Evolutionary conservation across 2,888 invertebrate genomes (phyloP).

Genomic region (Oxystoma pomonae): DNA sequence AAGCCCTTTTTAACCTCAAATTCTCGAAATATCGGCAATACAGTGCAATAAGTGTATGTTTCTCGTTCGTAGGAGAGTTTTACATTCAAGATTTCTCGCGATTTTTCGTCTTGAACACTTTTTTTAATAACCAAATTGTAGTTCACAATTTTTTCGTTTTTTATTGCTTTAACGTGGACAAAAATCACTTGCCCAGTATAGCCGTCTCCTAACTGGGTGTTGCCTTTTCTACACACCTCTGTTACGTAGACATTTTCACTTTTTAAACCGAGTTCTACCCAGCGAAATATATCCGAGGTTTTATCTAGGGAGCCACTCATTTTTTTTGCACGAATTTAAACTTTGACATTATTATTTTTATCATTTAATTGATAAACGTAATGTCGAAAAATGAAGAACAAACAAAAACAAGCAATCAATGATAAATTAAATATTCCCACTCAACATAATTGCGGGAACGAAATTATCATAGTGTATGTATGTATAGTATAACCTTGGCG

Average conservation of each 20-base stretch:
- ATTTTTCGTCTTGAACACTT: neutral
- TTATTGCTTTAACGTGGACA: neutral
- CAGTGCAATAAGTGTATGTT: neutral
- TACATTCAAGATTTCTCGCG: neutral
- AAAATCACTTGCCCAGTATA: neutral
- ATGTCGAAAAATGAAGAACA: too few relatives aligned
- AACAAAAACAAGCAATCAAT: too few relatives aligned
- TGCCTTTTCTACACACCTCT: neutral
- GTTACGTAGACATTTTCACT: neutral
- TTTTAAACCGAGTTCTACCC: neutral
- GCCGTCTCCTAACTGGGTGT: neutral
- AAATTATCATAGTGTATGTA: too few relatives aligned
- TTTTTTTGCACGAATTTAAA: neutral
- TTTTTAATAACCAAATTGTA: neutral
- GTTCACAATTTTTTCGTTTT: neutral
- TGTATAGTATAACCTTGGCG: too few relatives aligned
- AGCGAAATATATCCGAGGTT: neutral
- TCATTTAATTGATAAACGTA: too few relatives aligned
- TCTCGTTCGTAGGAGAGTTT: neutral
- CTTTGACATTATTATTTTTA: too few relatives aligned
- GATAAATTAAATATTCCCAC: too few relatives aligned
- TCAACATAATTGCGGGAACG: too few relatives aligned
- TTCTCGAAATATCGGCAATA: neutral
- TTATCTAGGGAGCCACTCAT: neutral
- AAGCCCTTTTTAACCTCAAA: neutral